Evolutionary conservation across 2,113 vertebrate species (phyloP), one percentile per base, ranked within the genome.

Genomic region (Deroptyus accipitrinus): DNA sequence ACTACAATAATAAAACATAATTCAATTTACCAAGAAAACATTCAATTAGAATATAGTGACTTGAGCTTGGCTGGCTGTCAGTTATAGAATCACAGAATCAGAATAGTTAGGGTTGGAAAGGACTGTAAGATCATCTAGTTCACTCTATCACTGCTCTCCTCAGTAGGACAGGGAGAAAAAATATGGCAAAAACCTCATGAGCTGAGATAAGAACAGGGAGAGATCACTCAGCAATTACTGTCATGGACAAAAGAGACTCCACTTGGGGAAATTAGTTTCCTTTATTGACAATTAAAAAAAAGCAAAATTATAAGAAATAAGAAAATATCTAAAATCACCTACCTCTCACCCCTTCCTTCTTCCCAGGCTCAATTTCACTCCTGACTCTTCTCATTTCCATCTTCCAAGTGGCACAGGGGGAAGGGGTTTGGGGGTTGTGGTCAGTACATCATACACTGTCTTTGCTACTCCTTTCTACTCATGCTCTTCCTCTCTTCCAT

Each of bases 381-480:
- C 10, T 75, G 41, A 37, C 7, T 30, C 9, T 74, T 73, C 73
- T 54, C 41, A 75, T 37, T 49, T 75, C 18, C 23, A 19, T 55
- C 11, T 41, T 8, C 41, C 14, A 62, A 7, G 57, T 5, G 3
- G 2, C 0, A 7, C 2, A 17, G 16, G 4, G 3, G 11, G 8
- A 27, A 4, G 9, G 9, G 4, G 13, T 41, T 55, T 20, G 11
- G 13, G 12, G 5, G 3, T 46, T 66, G 6, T 4, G 2, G 48
- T 78, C 31, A 48, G 9, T 68, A 54, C 9, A 10, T 44, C 17
- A 31, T 7, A 1, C 2, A 2, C 23, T 46, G 3, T 37, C 5
- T 61, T 51, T 89, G 33, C 4, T 6, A 1, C 8, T 84, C 22
- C 10, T 12, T 70, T 13, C 4, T 70, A 15, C 9, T 49, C 13